Evolutionary conservation across 2,888 invertebrate species (phyloP).

Genomic region (Slavum lentiscoides): DNA sequence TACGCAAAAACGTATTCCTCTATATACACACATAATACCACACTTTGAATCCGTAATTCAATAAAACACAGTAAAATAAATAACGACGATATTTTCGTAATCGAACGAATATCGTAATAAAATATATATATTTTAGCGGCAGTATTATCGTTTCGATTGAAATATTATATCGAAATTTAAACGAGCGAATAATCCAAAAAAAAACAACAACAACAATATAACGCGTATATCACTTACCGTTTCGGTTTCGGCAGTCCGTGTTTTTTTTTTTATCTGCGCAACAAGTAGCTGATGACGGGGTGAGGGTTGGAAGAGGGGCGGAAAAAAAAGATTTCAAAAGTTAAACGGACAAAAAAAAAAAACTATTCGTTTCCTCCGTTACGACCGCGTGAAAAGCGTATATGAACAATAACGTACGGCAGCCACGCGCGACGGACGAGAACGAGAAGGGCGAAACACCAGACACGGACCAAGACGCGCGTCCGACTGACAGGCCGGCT

Average conservation of each 20-base stretch:
- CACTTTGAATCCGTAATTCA: no score
- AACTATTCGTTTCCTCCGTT: not conserved
- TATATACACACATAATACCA: no score
- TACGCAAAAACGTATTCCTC: no score
- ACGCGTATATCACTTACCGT: conserved; percentile 18
- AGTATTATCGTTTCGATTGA: no score
- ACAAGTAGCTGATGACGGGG: not conserved
- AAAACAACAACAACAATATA: not conserved
- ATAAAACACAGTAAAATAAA: no score
- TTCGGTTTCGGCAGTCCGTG: not conserved
- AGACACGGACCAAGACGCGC: conserved; percentile 52
- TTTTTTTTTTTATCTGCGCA: not conserved
- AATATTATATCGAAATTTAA: not conserved
- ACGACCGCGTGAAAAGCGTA: not conserved
- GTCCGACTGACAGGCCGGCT: conserved; percentile 47
- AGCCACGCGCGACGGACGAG: conserved; percentile 33
- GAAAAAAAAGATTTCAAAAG: not conserved
- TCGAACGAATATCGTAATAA: no score
- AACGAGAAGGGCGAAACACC: not conserved
- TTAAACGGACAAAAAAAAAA: not conserved
- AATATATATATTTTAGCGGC: no score
- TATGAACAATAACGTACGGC: not conserved
- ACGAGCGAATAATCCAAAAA: not conserved
- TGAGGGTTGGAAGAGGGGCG: no score
- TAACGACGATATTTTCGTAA: no score